Evolutionary conservation across 2,797 vertebrate species (phyloP).

Genomic region (Enoplosus armatus): DNA sequence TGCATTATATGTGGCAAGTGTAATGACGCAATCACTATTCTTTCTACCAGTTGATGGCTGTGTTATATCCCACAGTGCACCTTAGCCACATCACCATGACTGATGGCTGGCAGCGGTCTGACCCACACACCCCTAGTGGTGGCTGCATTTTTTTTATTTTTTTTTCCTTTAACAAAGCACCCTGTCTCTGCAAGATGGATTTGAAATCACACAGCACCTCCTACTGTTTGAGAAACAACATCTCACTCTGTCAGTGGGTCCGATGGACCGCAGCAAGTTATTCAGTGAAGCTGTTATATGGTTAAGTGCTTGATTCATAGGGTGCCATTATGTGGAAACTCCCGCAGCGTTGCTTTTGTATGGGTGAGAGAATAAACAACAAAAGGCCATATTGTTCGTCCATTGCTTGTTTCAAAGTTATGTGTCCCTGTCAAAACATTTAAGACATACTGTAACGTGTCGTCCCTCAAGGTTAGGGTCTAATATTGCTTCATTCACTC

Average conservation of each 20-base stretch:
- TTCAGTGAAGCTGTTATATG: conserved; percentile 24
- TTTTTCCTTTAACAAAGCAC: conserved; percentile 20
- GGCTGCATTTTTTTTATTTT: not conserved
- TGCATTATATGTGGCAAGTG: conserved; percentile 40
- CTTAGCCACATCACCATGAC: conserved; percentile 49
- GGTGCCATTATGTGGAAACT: conserved; percentile 27
- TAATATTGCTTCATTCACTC: conserved; percentile 30
- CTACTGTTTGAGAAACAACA: conserved; percentile 74
- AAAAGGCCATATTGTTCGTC: conserved; percentile 17
- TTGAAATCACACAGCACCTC: conserved; percentile 78
- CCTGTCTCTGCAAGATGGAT: conserved; percentile 54
- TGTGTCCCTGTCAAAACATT: conserved; percentile 20
- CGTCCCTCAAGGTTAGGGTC: conserved; percentile 14
- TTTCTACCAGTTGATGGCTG: conserved; percentile 34
- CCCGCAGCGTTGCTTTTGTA: conserved; percentile 17
- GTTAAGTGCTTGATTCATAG: conserved; percentile 51
- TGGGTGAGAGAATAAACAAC: conserved; percentile 35
- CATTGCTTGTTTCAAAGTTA: conserved; percentile 17
- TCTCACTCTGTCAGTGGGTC: conserved; percentile 24
- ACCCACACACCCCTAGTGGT: conserved; percentile 42
- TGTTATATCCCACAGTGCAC: conserved; percentile 42
- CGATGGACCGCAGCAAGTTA: conserved; percentile 27
- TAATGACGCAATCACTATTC: conserved; percentile 43
- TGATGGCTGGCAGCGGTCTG: conserved; percentile 43
- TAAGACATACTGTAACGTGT: conserved; percentile 15